A percentile compares a stretch with the other conserved stretches of the same genome.
Conservation (phyloP, 2,113 vertebrate genomes). For the Cnemophilus loriae region DNA sequence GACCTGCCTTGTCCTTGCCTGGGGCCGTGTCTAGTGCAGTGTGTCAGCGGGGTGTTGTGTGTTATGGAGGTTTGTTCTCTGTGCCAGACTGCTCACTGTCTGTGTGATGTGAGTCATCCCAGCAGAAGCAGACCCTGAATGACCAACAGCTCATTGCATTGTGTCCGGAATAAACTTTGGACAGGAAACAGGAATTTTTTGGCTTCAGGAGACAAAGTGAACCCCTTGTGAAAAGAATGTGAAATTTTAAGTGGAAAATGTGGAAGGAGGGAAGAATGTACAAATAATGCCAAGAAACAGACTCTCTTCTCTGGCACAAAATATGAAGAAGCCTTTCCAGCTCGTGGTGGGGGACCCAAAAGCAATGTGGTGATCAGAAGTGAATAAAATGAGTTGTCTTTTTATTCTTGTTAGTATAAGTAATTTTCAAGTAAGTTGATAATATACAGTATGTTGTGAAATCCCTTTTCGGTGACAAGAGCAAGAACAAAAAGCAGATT, state of each 20-base stretch:
- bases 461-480: constrained; percentile 34
- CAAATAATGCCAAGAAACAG: constrained; percentile 17
- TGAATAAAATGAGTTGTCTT: not conserved
- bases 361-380: not conserved
- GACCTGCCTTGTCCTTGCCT: not conserved
- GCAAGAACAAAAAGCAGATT: constrained; percentile 62
- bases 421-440: not conserved
- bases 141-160: not conserved
- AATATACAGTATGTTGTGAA: not conserved
- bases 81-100: not conserved
- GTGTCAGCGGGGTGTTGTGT: too few relatives aligned
- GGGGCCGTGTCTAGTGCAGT: accelerated
- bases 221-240: constrained; percentile 24
- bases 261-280: not conserved
- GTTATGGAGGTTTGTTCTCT: accelerated
- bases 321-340: not conserved
- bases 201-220: not conserved
- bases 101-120: not conserved
- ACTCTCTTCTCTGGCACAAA: not conserved
- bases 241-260: constrained; percentile 25
- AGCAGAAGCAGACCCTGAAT: not conserved
- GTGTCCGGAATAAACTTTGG: not conserved
- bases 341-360: not conserved
- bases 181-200: not conserved
- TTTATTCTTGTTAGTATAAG: not conserved